phyloP scores from a whole-genome alignment of 2,113 vertebrate species.

The Axis porcinus region DNA sequence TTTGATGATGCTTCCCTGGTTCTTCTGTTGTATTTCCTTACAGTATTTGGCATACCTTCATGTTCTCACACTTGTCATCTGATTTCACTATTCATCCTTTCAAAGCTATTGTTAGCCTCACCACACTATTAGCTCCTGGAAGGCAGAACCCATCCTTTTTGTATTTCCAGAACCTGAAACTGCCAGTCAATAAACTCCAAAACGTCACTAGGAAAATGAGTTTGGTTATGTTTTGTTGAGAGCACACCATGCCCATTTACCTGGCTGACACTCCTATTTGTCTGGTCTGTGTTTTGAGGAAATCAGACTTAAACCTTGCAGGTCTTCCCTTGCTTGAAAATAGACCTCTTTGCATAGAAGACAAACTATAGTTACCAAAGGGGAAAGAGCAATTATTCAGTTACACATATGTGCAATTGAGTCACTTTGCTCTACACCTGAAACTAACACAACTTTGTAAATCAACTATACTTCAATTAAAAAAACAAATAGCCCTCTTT shows the following conservation, averaged over 20 bases:
- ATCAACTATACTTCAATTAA: neutral
- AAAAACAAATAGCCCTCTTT: neutral
- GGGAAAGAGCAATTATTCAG: neutral
- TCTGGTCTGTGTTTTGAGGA: neutral
- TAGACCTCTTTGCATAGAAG: neutral
- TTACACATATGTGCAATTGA: neutral
- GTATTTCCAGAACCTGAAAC: neutral
- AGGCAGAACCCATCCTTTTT: neutral
- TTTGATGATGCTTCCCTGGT: neutral
- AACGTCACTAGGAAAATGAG: neutral
- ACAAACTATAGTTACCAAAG: neutral
- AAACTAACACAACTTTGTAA: neutral
- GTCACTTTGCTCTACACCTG: neutral
- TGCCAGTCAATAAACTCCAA: neutral
- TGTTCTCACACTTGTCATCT: neutral
- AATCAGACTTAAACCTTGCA: neutral
- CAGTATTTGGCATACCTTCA: neutral
- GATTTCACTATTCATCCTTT: neutral
- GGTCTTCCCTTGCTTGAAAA: neutral
- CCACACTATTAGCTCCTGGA: neutral
- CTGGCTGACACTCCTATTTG: neutral
- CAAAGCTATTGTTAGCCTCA: neutral
- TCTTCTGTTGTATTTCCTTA: neutral
- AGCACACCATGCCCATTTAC: neutral
- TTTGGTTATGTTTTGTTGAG: neutral